These are phyloP conservation scores for Coranthus polyacanthus DNA, from an alignment of 2,797 vertebrate genomes.

Conservation along the genomic window DNA sequence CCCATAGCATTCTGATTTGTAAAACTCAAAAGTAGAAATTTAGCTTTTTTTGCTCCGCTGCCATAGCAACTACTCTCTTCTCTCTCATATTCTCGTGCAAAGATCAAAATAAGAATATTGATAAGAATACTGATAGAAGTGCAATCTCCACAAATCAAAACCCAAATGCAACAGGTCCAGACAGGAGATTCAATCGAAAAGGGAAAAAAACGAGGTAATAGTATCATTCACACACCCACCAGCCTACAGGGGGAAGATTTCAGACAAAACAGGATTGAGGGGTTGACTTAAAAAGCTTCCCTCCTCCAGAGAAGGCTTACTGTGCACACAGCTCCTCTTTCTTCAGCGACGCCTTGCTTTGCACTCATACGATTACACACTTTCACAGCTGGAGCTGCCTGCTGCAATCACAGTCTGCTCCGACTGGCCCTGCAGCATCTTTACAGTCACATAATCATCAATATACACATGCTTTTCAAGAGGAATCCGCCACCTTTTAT, in stretches of 20 bases:
- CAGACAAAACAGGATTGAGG: constrained; percentile 33
- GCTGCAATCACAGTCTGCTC: constrained; percentile 26
- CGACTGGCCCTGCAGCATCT: constrained; percentile 17
- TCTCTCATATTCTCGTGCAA: constrained; percentile 1
- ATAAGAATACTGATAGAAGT: constrained; percentile 39
- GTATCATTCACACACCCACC: constrained; percentile 22
- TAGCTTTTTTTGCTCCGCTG: constrained; percentile 33
- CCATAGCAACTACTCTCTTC: constrained; percentile 34
- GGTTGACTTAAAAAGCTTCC: constrained; percentile 27
- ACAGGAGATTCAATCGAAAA: constrained; percentile 35
- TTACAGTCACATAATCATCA: constrained; percentile 28
- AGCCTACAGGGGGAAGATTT: constrained; percentile 8
- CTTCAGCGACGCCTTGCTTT: constrained; percentile 12
- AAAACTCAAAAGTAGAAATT: constrained; percentile 4
- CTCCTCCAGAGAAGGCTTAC: constrained; percentile 23
- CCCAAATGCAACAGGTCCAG: constrained; percentile 26
- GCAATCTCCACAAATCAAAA: constrained; percentile 43
- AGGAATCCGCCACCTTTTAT: neutral
- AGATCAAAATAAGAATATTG: constrained; percentile 36
- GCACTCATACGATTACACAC: constrained; percentile 29
- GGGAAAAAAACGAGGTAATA: constrained; percentile 3
- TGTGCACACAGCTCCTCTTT: constrained; percentile 21
- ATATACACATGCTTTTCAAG: constrained; percentile 1
- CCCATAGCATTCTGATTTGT: constrained; percentile 5
- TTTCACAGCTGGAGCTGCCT: constrained; percentile 40